Conservation (phyloP, 2,888 invertebrate genomes). For the Saturnia pavonia region DNA sequence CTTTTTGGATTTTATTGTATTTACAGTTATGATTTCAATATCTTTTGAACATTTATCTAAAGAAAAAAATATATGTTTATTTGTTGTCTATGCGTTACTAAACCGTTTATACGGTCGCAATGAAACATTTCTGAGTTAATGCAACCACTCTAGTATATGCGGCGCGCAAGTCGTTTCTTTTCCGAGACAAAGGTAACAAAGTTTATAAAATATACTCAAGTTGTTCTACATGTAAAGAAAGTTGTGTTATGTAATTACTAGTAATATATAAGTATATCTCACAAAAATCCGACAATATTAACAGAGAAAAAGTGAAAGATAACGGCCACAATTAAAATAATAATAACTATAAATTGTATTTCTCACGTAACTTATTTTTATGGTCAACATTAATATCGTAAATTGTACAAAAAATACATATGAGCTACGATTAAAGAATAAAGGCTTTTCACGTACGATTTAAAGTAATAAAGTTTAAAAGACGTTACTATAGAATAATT, state of each 20-base stretch:
- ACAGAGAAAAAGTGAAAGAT: neutral
- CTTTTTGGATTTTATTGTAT: too few relatives aligned
- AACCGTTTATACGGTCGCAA: too few relatives aligned
- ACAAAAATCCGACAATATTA: neutral
- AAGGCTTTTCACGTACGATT: neutral
- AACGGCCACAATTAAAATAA: neutral
- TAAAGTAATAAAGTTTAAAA: neutral
- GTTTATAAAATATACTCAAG: neutral
- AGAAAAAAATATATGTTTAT: too few relatives aligned
- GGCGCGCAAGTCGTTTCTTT: too few relatives aligned
- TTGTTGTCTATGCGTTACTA: too few relatives aligned
- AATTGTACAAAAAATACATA: neutral
- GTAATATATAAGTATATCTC: neutral
- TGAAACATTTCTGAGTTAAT: too few relatives aligned
- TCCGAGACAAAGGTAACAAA: too few relatives aligned
- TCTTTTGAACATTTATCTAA: too few relatives aligned
- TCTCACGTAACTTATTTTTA: neutral
- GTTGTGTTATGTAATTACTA: slow-evolving; percentile 5
- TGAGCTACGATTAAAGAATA: neutral
- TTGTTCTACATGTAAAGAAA: neutral
- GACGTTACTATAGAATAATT: neutral
- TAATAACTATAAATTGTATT: slow-evolving; percentile 1
- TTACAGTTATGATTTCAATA: too few relatives aligned
- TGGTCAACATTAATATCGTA: neutral
- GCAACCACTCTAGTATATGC: too few relatives aligned